Conservation (phyloP, 92 coral and sea anemone species). For the Parazoanthus darwini region DNA sequence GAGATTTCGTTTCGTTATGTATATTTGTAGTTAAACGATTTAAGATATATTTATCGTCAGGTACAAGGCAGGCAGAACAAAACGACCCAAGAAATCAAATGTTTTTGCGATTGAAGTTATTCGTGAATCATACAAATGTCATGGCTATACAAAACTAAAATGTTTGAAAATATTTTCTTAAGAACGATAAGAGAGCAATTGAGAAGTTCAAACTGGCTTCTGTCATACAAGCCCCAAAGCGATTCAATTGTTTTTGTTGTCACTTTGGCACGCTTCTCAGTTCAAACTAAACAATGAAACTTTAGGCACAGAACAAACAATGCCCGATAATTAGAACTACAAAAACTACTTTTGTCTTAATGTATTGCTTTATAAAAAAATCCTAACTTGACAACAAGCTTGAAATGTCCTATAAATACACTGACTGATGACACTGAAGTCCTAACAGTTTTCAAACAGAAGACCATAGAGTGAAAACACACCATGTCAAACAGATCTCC, state of each 20-base stretch:
- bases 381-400: background rate
- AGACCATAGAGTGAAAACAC: background rate
- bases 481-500: slow-evolving; percentile 25
- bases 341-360: background rate
- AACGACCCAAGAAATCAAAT: too few relatives aligned
- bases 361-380: background rate
- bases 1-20: background rate
- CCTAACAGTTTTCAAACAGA: background rate
- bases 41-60: too few relatives aligned
- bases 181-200: background rate
- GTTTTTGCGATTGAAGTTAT: too few relatives aligned
- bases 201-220: background rate
- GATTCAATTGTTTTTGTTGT: slow-evolving; percentile 2
- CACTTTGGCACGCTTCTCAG: slow-evolving; percentile 30
- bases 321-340: background rate
- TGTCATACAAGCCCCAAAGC: background rate
- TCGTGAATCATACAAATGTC: background rate
- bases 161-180: background rate
- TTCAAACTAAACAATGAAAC: background rate
- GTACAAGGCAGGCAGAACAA: too few relatives aligned
- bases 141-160: background rate
- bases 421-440: background rate
- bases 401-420: slow-evolving; percentile 3
- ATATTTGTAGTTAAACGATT: too few relatives aligned
- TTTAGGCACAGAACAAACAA: slow-evolving; percentile 1